Evolutionary conservation across 2,888 invertebrate genomes (phyloP).

Genomic region (Cheiracanthium punctorium): DNA sequence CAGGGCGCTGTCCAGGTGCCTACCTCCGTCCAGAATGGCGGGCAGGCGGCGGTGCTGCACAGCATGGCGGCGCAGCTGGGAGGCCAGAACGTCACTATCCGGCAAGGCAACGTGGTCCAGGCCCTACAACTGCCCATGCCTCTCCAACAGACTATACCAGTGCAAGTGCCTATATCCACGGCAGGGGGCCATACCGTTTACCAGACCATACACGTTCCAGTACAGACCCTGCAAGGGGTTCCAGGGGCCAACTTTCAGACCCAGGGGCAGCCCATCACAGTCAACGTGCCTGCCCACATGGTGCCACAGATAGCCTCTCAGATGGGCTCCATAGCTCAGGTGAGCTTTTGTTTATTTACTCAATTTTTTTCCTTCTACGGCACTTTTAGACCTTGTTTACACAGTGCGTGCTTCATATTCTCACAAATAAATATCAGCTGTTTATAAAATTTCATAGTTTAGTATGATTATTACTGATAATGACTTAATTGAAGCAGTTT

Average conservation of each 20-base stretch:
- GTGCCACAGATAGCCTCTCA: slow-evolving; percentile 71
- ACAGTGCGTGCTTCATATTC: too few species aligned
- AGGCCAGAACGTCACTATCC: slow-evolving; percentile 84
- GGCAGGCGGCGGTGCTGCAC: slow-evolving; percentile 63
- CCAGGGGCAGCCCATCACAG: slow-evolving; percentile 66
- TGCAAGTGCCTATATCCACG: slow-evolving; percentile 87
- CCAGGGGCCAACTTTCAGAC: slow-evolving; percentile 78
- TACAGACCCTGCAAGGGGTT: slow-evolving; percentile 82
- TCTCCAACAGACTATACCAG: slow-evolving; percentile 80
- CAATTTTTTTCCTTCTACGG: too few species aligned
- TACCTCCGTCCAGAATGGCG: slow-evolving; percentile 64
- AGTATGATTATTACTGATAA: too few species aligned
- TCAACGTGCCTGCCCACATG: slow-evolving; percentile 72
- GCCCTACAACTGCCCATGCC: slow-evolving; percentile 72
- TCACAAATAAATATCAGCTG: too few species aligned
- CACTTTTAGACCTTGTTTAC: too few species aligned
- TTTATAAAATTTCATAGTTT: too few species aligned
- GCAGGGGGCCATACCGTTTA: slow-evolving; percentile 94
- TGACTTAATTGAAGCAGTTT: too few species aligned
- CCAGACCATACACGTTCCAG: slow-evolving; percentile 95
- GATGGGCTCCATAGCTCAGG: slow-evolving; percentile 73
- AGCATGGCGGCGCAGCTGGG: slow-evolving; percentile 68
- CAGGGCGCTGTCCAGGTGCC: slow-evolving; percentile 36
- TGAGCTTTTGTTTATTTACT: too few species aligned
- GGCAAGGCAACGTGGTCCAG: slow-evolving; percentile 77